Evolutionary conservation across 2,888 invertebrate genomes (phyloP), one percentile per base, ranked within the genome.

Genomic region (Caenorhabditis doughertyi): DNA sequence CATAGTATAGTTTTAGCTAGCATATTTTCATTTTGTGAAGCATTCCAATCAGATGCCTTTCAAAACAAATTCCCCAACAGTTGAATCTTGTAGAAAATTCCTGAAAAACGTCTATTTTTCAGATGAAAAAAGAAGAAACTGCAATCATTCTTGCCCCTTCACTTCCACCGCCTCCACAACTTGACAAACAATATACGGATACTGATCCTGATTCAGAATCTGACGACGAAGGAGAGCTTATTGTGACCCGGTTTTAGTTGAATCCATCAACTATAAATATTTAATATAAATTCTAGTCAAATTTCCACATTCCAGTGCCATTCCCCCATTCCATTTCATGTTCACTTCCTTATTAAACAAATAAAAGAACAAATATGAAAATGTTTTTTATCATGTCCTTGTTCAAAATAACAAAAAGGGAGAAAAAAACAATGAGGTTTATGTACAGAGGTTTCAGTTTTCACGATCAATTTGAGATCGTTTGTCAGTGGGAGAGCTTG

Each of bases 291-390:
- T 47, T 73, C 68, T 68, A 67, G 67, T 76, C 65, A 55, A 58
- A 42, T 44, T 16, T 39, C n/a, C 25, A 62, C 76, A 68, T 76
- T 67, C 76, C 76, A 76, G 58, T 76, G 67, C 76, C 76, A 76
- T 74, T 47, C 2, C 56, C 51, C 21, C 53, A 53, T 49, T 29
- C 58, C 58, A 32, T 60, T 60, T 49, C 44, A n/a, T n/a, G n/a
- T 27, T 56, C 8, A 23, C 35, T 29, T 55, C 42, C 23, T 49
- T 39, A 49, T 21, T 16, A 7, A 29, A n/a, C 29, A 56, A 70
- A 56, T 47, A 25, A 7, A 25, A 56, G 56, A 60, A 49, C 25
- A 60, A 60, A 60, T 39, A 16, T 23, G 35, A 39, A 3, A 23
- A 39, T 3, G 13, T 58, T 25, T 13, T 56, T 39, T 39, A 58